phyloP scores from a whole-genome alignment of 2,888 invertebrate genomes.

The Eledona agricola region DNA sequence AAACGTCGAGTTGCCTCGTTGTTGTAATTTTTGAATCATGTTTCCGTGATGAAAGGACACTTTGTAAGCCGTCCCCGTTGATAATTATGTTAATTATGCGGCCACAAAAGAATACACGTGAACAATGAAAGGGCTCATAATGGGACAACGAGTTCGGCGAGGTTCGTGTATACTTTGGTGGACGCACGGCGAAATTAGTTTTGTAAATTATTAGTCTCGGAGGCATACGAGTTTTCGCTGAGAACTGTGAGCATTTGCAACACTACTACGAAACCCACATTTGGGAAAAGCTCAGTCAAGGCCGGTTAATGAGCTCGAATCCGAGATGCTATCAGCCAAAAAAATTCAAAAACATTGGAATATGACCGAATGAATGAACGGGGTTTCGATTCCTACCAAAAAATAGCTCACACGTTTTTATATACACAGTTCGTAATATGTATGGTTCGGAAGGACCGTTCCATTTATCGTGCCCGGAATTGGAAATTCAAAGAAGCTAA shows the following conservation, averaged over 20 bases:
- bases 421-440: too few relatives aligned
- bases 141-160: slow-evolving; percentile 13
- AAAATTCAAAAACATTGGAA: too few relatives aligned
- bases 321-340: background rate
- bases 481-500: slow-evolving; percentile 38
- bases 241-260: slow-evolving; percentile 18
- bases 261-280: slow-evolving; percentile 8
- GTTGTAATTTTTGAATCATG: slow-evolving; percentile 5
- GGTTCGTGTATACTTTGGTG: slow-evolving; percentile 10
- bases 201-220: slow-evolving; percentile 28
- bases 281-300: slow-evolving; percentile 15
- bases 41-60: slow-evolving; percentile 5
- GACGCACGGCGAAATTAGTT: slow-evolving; percentile 22
- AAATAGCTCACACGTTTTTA: too few relatives aligned
- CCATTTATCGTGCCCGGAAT: slow-evolving; percentile 32
- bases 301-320: slow-evolving; percentile 13
- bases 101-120: slow-evolving; percentile 9
- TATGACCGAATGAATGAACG: too few relatives aligned
- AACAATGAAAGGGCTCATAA: slow-evolving; percentile 19
- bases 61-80: slow-evolving; percentile 4
- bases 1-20: slow-evolving; percentile 9
- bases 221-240: slow-evolving; percentile 18
- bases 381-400: too few relatives aligned
- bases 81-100: slow-evolving; percentile 24
- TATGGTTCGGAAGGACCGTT: too few relatives aligned